A percentile compares a stretch with the other conserved stretches of the same genome.
Evolutionary conservation across 2,113 vertebrate species (phyloP).

Genomic region (Salvelinus sp.): DNA sequence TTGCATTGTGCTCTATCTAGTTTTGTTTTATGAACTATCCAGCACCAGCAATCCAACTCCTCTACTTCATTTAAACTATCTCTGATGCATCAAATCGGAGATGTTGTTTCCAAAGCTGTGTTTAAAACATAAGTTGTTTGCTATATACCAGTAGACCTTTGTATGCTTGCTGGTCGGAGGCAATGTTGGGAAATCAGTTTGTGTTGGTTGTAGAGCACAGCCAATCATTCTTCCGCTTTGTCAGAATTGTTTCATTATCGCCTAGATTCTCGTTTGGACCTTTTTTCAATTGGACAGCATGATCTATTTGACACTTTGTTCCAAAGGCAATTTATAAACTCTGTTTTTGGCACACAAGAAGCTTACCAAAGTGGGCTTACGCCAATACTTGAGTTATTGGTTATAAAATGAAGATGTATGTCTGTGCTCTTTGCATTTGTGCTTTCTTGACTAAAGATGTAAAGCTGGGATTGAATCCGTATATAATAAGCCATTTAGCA

Average conservation of each 20-base stretch:
- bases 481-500: too few species aligned
- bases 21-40: too few species aligned
- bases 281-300: slow-evolving; percentile 48
- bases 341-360: slow-evolving; percentile 16
- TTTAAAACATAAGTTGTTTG: too few species aligned
- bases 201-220: slow-evolving; percentile 32
- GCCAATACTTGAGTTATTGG: background rate
- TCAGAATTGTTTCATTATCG: slow-evolving; percentile 43
- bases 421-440: background rate
- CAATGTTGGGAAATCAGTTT: slow-evolving; percentile 30
- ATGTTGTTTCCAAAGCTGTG: too few species aligned
- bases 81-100: too few species aligned
- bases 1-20: too few species aligned
- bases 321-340: slow-evolving; percentile 52
- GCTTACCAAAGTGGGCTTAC: slow-evolving; percentile 1
- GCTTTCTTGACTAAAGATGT: too few species aligned
- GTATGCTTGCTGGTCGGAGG: background rate
- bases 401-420: slow-evolving; percentile 4
- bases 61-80: too few species aligned
- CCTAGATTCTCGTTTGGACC: slow-evolving; percentile 41
- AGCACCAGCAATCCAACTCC: too few species aligned
- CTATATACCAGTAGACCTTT: too few species aligned
- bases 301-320: slow-evolving; percentile 48
- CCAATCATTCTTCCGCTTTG: slow-evolving; percentile 36
- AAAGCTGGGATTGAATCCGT: too few species aligned